Conservation (phyloP, 1,140 invertebrate species). For the Pseudomyrmex cubaensis region DNA sequence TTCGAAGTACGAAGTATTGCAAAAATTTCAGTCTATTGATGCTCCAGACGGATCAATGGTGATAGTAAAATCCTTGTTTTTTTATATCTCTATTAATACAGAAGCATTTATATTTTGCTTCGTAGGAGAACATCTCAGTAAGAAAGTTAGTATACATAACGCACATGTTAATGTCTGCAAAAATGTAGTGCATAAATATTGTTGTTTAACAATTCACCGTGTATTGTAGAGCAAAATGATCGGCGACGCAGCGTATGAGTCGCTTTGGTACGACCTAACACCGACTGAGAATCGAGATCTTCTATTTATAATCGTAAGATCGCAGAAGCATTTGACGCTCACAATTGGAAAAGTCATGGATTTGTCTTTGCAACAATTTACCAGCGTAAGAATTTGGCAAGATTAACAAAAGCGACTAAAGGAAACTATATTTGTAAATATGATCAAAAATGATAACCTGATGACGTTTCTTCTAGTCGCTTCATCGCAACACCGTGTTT, state of each 20-base stretch:
- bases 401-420: too few relatives aligned
- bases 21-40: constrained; percentile 41
- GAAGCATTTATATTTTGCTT: constrained; percentile 59
- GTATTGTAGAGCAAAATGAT: constrained; percentile 24
- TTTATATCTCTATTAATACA: constrained; percentile 46
- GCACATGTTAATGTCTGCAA: too few relatives aligned
- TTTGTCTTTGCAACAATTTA: constrained; percentile 56
- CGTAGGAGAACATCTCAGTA: constrained; percentile 56
- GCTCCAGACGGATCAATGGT: neutral
- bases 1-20: too few relatives aligned
- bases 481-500: neutral
- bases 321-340: constrained; percentile 43
- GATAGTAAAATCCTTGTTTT: constrained; percentile 41
- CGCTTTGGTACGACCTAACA: constrained; percentile 36
- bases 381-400: constrained; percentile 45
- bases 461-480: neutral
- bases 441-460: neutral
- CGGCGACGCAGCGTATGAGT: constrained; percentile 24
- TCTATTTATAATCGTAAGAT: constrained; percentile 46
- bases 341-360: constrained; percentile 51
- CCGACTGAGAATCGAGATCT: constrained; percentile 15
- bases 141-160: constrained; percentile 27
- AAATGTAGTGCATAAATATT: too few relatives aligned
- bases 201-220: too few relatives aligned
- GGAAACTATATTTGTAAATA: neutral